Base-by-base conservation (phyloP, 2,113 vertebrate species). In the Saiga tatarica region DNA sequence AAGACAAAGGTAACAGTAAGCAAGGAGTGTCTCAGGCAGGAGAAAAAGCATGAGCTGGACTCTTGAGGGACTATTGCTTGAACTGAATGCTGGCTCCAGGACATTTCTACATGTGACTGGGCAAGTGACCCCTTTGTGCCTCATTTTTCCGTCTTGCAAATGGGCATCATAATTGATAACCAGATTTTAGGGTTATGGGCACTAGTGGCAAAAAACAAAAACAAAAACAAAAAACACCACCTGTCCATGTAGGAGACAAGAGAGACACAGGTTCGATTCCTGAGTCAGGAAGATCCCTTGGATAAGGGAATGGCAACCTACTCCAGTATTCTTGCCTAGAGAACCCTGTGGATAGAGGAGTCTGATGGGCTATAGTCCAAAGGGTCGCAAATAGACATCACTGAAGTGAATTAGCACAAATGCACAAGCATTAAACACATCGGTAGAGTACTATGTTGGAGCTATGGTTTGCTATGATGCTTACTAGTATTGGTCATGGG, bases 161-260 rank as follows among this genome's bases (percentile, higher is more conserved):
- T 79, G 39, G 33, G 26, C 36, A n/a, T 45, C 12, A 87, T 33
- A 33, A 33, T 53, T 62, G 45, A 64, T 88, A 28, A 50, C 42
- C 1, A 55, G 26, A 4, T 53, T 79, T 87, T 30, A 50, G 33
- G 53, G 64, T 93, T 52, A 52, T 33, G 42, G 10, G 10, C n/a
- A 23, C n/a, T 39, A 74, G 19, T 13, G 19, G n/a, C 21, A 8
- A 45, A 45, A 45, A 71, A 36, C 1, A 19, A 4, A 2, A 21
- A 17, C 2, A 10, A 5, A 5, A n/a, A 64, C 36, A 64, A n/a
- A n/a, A 71, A 10, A 4, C 16, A n/a, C 45, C 2, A 0, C 36
- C 10, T 23, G 21, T 36, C 36, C 23, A 39, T 74, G n/a, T 5
- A 39, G 10, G 10, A 71, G 67, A 39, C 36, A 71, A 23, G 36